Base-by-base conservation (phyloP, 2,888 invertebrate genomes). In the Fissipunctia ypsillon region DNA sequence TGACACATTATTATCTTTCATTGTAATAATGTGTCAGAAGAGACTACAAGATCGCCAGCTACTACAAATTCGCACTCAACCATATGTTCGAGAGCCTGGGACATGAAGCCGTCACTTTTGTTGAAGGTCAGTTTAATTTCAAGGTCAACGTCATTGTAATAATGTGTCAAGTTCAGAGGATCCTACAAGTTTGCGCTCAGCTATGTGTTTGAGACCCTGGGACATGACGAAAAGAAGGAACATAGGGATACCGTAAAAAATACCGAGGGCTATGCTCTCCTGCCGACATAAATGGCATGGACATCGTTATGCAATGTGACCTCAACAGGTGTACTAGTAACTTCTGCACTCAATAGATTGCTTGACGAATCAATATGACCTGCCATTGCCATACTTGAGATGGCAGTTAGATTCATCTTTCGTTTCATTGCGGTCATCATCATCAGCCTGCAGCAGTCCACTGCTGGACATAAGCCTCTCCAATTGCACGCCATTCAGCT, bases 11-110 rank as follows among this genome's bases (percentile, higher is more conserved):
- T n/a, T n/a, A n/a, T n/a, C n/a, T n/a, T n/a, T n/a, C n/a, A 76
- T 35, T 50, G 0, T 35, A n/a, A 48, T 38, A 12, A 35, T 22
- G 0, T 71, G 19, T 52, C 19, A 22, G 48, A 88, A 99, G 99
- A 1, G 99, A 99, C 94, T 99, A 99, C 93, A 98, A 98, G 81
- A 99, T 99, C 4, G 31, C 31, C 31, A 99, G 99, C 0, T 99
- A 99, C 94, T 99, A 99, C 93, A 98, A 98, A 80, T 99, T 99
- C 98, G 99, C 99, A 0, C 95, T 99, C 52, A 98, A 99, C 94
- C 97, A 99, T 90, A 98, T 99, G 45, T 99, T 99, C 91, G 96
- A 97, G 76, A 97, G 97, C 66, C 97, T 98, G 92, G 98, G 98
- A 64, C 98, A 98, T 91, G 97, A 98, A 69, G 98, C 98, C 76